A percentile compares a stretch with the other conserved stretches of the same genome.
Evolutionary conservation across 2,113 vertebrate species (phyloP).

Genomic region (Murina feae): DNA sequence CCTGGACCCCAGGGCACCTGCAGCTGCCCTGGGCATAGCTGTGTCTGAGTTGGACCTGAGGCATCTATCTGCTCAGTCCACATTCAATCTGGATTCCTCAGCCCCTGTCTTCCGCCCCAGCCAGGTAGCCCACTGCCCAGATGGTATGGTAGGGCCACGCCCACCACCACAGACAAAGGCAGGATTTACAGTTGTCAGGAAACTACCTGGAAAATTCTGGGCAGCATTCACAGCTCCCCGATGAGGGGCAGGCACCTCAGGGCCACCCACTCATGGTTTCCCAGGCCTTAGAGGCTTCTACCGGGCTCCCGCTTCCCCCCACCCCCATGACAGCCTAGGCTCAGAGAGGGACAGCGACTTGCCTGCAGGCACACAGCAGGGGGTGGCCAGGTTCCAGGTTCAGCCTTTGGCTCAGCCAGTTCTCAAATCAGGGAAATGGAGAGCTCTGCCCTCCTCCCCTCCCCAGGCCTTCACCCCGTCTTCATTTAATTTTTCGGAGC

Average conservation of each 20-base stretch:
- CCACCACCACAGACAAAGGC: not conserved
- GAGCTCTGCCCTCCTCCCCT: no score
- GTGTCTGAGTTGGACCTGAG: not conserved
- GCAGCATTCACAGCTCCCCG: not conserved
- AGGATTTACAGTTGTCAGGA: not conserved
- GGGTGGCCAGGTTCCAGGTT: not conserved
- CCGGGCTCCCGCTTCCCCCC: not conserved
- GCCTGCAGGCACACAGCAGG: not conserved
- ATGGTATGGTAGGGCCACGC: not conserved
- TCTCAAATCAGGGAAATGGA: not conserved
- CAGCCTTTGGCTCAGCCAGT: not conserved
- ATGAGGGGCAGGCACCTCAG: not conserved
- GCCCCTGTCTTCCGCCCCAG: not conserved
- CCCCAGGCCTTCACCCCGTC: not conserved
- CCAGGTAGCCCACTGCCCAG: not conserved
- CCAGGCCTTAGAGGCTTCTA: rapidly evolving
- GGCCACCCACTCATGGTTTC: not conserved
- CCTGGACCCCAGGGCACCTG: not conserved
- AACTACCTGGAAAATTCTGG: not conserved
- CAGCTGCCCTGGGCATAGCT: not conserved
- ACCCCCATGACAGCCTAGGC: not conserved
- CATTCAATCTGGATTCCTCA: not conserved
- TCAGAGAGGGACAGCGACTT: not conserved
- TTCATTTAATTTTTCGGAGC: not conserved
- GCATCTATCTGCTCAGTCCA: not conserved